Base-by-base conservation (phyloP, 2,888 invertebrate species). In the Epinotia nisella region DNA sequence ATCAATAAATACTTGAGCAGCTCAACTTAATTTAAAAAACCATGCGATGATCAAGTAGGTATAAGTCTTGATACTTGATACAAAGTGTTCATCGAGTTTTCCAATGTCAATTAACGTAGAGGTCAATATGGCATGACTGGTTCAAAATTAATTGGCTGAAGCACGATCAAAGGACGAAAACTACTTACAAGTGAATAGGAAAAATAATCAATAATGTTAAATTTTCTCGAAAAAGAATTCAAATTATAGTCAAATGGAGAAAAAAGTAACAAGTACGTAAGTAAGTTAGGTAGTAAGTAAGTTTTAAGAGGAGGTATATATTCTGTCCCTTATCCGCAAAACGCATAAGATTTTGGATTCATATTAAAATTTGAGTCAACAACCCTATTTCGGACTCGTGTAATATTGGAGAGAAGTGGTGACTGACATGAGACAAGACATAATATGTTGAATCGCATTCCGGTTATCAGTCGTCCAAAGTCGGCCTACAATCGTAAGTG, bases 71-170 rank as follows among this genome's bases (percentile, higher is more conserved):
- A 49, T n/a, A 49, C 49, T 7, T 49, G 5, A 49, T n/a, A n/a
- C n/a, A n/a, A n/a, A n/a, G n/a, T 49, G 5, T 5, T 49, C 60
- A 60, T 60, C 4, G 60, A 19, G 41, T 21, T 19, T 41, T 21
- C 41, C 49, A 49, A 29, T 62, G 49, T 62, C 49, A 62, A 62
- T 62, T 29, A 62, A 24, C 21, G 39, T 39, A 62, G 9, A 62
- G 45, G 62, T 29, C 62, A 17, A 3, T 0, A n/a, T 24, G 24
- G 21, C 21, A 11, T 41, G 41, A 41, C 13, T 41, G 41, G 11
- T 15, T 49, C 61, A 61, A 61, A 3, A 45, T 49, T 49, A 62
- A 62, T 62, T 62, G 24, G 24, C 4, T 19, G 24, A 0, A 62
- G 45, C 45, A 45, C n/a, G 49, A 49, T 24, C n/a, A 49, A 24